Base-by-base conservation (phyloP, 1,140 invertebrate genomes). In the Listronotus bonariensis region DNA sequence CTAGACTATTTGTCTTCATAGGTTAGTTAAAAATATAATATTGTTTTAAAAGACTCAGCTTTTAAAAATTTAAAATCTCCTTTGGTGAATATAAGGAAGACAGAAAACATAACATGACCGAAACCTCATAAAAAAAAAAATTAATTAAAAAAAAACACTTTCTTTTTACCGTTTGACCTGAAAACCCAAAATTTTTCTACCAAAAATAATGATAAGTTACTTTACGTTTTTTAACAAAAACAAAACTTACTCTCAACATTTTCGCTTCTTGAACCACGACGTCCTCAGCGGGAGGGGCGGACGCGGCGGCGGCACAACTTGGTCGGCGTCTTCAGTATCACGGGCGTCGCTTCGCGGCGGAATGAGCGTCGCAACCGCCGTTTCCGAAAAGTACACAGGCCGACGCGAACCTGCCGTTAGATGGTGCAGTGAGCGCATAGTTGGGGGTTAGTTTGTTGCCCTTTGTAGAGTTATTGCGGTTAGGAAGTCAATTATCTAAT, bases 161-260 rank as follows among this genome's bases (percentile, higher is more conserved):
- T n/a, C n/a, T n/a, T n/a, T n/a, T n/a, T n/a, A n/a, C n/a, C n/a
- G n/a, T n/a, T n/a, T n/a, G n/a, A n/a, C n/a, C n/a, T n/a, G n/a
- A n/a, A n/a, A n/a, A n/a, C n/a, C n/a, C n/a, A n/a, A n/a, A n/a
- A n/a, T n/a, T n/a, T n/a, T n/a, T n/a, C n/a, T n/a, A n/a, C n/a
- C n/a, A n/a, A n/a, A n/a, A n/a, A n/a, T n/a, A n/a, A n/a, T n/a
- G n/a, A n/a, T n/a, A n/a, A n/a, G n/a, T n/a, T n/a, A n/a, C n/a
- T n/a, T n/a, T n/a, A n/a, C n/a, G n/a, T n/a, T n/a, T n/a, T n/a
- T n/a, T n/a, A 36, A 32, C 46, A n/a, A 12, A 11, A 32, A 46
- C n/a, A 56, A 42, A 18, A 71, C 72, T 74, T 72, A 74, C 73
- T 69, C 69, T 73, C 3, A 71, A 56, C 73, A 74, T 74, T 18